Percentiles rank a stretch among this genome's conserved stretches.
These are phyloP conservation scores for Brachionus rotundiformis DNA, from an alignment of 1,140 invertebrate species.

Conservation along the genomic window DNA sequence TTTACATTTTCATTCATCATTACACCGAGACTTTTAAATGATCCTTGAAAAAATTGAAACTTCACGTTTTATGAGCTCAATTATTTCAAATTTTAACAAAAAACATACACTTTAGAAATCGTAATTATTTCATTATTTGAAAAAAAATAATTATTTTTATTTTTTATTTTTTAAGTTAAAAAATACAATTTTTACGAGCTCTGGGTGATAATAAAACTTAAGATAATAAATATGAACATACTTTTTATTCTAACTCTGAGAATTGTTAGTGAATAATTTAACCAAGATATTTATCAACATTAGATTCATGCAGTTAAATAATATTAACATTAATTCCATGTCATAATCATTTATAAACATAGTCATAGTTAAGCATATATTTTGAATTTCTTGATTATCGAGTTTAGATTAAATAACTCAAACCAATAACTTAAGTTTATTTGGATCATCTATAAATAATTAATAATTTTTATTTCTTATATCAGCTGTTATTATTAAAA, in stretches of 20 bases:
- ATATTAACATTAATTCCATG: no score
- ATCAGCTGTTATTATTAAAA: not conserved
- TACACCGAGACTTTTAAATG: not conserved
- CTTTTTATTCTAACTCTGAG: no score
- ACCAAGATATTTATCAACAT: no score
- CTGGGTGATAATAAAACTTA: no score
- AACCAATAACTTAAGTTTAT: no score
- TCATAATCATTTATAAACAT: no score
- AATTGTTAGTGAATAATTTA: no score
- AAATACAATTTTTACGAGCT: not conserved
- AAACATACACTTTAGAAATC: not conserved
- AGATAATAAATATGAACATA: no score
- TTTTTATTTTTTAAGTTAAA: not conserved
- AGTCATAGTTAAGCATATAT: no score
- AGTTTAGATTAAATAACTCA: no score
- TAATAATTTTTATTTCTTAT: not conserved
- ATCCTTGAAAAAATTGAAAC: not conserved
- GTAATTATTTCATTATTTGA: not conserved
- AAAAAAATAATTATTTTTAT: not conserved
- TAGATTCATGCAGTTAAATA: no score
- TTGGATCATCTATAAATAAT: not conserved
- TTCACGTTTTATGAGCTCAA: not conserved
- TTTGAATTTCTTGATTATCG: no score
- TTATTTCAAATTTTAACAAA: not conserved
- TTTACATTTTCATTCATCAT: not conserved